These are phyloP conservation scores for Protomyctophum bolini DNA, from an alignment of 2,113 vertebrate species.

Conservation along the genomic window DNA sequence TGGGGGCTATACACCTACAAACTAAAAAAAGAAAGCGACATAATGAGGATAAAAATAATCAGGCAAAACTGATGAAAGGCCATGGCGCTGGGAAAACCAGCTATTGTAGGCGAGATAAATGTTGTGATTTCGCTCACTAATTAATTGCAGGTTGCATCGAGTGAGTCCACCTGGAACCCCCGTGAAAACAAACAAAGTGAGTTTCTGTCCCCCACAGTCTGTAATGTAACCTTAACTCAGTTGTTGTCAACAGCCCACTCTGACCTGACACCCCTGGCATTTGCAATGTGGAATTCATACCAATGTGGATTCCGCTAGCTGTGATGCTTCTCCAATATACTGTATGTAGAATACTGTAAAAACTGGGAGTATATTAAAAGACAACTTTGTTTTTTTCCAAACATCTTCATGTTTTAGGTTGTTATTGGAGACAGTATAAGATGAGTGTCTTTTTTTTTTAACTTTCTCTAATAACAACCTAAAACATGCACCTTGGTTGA, in stretches of 20 bases:
- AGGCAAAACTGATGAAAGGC: conserved; percentile 24
- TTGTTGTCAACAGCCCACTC: background rate
- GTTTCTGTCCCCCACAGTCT: background rate
- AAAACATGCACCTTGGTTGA: no score
- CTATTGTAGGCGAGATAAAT: no score
- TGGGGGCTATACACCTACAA: background rate
- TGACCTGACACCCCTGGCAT: conserved; percentile 35
- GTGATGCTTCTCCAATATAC: conserved; percentile 16
- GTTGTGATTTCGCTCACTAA: no score
- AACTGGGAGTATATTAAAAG: background rate
- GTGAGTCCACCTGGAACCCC: no score
- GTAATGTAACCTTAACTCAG: background rate
- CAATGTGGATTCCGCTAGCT: conserved; percentile 18
- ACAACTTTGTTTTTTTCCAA: no score
- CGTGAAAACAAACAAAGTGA: background rate
- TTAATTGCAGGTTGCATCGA: no score
- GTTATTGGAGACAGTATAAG: no score
- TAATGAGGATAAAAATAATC: conserved; percentile 26
- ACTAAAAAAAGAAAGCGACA: conserved; percentile 16
- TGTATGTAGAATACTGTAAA: conserved; percentile 4
- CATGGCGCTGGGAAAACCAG: no score
- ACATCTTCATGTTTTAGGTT: no score
- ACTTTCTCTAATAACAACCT: no score
- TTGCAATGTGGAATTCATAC: conserved; percentile 36
- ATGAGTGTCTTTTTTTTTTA: no score